phyloP scores from a whole-genome alignment of 2,888 invertebrate genomes.

The Agrochola lychnidis region DNA sequence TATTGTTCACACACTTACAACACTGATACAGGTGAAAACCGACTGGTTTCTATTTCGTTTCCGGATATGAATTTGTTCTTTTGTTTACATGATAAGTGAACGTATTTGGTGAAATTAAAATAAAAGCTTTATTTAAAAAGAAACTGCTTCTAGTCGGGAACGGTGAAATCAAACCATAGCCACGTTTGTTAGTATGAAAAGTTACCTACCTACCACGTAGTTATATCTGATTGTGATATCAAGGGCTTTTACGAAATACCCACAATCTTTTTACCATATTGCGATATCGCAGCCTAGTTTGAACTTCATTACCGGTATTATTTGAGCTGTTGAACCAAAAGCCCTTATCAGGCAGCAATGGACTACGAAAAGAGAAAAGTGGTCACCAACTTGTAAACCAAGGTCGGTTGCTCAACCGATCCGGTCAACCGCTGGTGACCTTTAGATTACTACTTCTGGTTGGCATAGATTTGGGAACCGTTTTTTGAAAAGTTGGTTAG shows the following conservation, averaged over 20 bases:
- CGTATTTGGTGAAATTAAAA: background rate
- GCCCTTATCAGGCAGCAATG: conserved; percentile 42
- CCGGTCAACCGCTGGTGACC: conserved; percentile 42
- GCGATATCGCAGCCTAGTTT: conserved; percentile 20
- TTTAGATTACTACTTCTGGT: conserved; percentile 43
- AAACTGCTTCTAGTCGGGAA: background rate
- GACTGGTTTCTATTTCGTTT: conserved; percentile 40
- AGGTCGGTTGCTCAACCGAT: conserved; percentile 57
- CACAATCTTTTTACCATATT: background rate
- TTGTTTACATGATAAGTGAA: background rate
- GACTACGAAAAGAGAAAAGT: conserved; percentile 48
- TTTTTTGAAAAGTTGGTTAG: background rate
- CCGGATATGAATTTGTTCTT: conserved; percentile 5
- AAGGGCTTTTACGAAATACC: conserved; percentile 24
- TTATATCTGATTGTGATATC: background rate
- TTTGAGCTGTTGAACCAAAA: background rate
- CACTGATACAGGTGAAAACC: conserved; percentile 25
- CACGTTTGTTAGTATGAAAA: background rate
- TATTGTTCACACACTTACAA: conserved; percentile 21
- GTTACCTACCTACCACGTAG: background rate
- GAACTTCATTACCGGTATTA: conserved; percentile 26
- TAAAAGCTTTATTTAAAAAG: background rate
- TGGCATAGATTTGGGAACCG: conserved; percentile 24
- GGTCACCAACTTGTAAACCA: conserved; percentile 24
- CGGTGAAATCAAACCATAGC: background rate